These are phyloP conservation scores for Megalurothrips usitatus DNA, from an alignment of 2,888 invertebrate species.

Conservation along the genomic window DNA sequence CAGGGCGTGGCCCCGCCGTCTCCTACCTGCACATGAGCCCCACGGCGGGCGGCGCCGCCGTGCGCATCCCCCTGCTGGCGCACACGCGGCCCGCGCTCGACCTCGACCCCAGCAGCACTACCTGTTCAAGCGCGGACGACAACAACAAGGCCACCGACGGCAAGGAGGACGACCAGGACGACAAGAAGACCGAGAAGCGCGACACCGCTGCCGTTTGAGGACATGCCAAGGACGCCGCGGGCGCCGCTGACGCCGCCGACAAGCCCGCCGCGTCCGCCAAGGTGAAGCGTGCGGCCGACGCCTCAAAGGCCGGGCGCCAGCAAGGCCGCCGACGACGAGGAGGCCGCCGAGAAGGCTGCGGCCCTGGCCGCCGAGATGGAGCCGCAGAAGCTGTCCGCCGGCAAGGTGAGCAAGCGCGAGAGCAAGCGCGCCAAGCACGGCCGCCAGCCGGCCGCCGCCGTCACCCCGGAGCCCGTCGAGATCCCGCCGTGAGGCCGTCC, in stretches of 20 bases:
- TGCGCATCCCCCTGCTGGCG: slow-evolving; percentile 8
- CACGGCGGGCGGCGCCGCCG: background rate
- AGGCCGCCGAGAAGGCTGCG: background rate
- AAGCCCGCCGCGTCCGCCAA: background rate
- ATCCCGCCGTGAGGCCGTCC: background rate
- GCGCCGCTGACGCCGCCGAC: background rate
- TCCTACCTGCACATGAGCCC: slow-evolving; percentile 14
- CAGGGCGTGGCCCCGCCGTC: slow-evolving; percentile 27
- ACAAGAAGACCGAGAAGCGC: slow-evolving; percentile 38
- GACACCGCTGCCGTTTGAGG: slow-evolving; percentile 34
- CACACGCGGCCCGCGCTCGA: background rate
- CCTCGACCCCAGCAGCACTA: slow-evolving; percentile 41
- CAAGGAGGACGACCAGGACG: slow-evolving; percentile 3
- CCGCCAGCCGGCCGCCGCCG: slow-evolving; percentile 49
- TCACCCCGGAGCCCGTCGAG: background rate
- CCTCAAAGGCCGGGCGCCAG: background rate
- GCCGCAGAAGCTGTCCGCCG: background rate
- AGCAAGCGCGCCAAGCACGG: slow-evolving; percentile 39
- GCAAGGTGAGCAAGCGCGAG: slow-evolving; percentile 25
- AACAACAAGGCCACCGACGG: slow-evolving; percentile 35
- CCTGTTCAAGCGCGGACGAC: slow-evolving; percentile 41
- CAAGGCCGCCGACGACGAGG: slow-evolving; percentile 18
- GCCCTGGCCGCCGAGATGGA: background rate
- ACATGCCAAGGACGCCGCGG: slow-evolving; percentile 40
- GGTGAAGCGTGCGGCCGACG: background rate